Base-by-base conservation (phyloP, 2,888 invertebrate species). In the Agrotis clavis region DNA sequence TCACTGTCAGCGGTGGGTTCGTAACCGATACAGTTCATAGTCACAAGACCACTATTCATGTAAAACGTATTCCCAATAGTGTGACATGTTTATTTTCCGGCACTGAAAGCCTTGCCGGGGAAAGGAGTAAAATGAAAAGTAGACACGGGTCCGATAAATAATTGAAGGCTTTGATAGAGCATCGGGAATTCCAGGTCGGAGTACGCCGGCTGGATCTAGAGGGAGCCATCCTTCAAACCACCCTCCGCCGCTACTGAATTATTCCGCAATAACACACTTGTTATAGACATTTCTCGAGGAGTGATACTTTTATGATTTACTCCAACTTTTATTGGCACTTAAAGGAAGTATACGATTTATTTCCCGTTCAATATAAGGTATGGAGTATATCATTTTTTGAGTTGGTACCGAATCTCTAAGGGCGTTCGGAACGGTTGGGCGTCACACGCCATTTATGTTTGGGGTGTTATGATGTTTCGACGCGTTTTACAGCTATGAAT, bases 251-350 rank as follows among this genome's bases (percentile, higher is more conserved):
- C 94, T 94, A 93, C 94, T 96, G 96, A 96, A 96, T 96, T 96
- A 96, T 96, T 96, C 94, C 88, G 94, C 95, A 95, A 96, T 96
- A 96, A 96, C 95, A 95, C 94, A 95, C 95, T 95, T 95, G 96
- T 96, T 96, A 95, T 95, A 95, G 95, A 96, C 96, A 91, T 95
- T 95, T 95, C 94, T 93, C 91, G 92, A 90, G 91, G 94, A 95
- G 94, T 96, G 95, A 96, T 96, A 96, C 96, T 95, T 96, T 95
- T 96, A 96, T 96, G 96, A 96, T 96, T 96, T 96, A 96, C 95
- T 95, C 90, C 95, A 94, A 96, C 94, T 96, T 96, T 96, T 96
- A 96, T 96, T 96, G 96, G 96, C 95, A 95, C 96, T 96, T 96
- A 96, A 94, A 95, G 95, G 94, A 94, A 95, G 95, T 95, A 95